Base-by-base conservation (phyloP, 2,888 invertebrate genomes). In the Ariolimax columbianus region DNA sequence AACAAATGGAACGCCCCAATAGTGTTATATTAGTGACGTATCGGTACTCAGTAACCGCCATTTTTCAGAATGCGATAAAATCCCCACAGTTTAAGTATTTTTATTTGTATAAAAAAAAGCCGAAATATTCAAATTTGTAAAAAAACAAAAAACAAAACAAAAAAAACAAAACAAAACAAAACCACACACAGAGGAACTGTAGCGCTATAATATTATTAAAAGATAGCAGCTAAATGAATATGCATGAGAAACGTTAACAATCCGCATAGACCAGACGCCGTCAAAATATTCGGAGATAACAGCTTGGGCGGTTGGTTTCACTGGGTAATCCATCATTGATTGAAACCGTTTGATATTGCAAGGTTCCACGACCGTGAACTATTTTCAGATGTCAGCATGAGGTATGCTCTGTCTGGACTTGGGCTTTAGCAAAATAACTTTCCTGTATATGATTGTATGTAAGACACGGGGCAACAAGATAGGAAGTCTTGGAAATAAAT, bases 321-420 rank as follows among this genome's bases (percentile, higher is more conserved):
- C n/a, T 38, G 0, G 3, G 40, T 40, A 40, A 72, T 72, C 72
- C 40, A 72, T 72, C 72, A 72, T n/a, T 40, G 40, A 19, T 26
- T 40, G 40, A 40, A 40, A 40, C 26, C 26, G 26, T 40, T 26
- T 72, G 38, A 72, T 72, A 40, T 72, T 72, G 2, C 3, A 14
- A 70, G 36, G 70, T 38, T 72, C 3, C 7, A 40, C 19, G 23
- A 23, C 11, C 4, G 2, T 40, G 40, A 23, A 26, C 6, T 72
- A 40, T 72, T 72, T 38, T 72, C 19, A n/a, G n/a, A 23, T 72
- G 40, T 72, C 72, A 72, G 23, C 72, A 40, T 19, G 72, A 72
- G 72, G 72, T 72, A 23, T 40, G 40, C n/a, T n/a, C n/a, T 40
- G 72, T 26, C 23, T 40, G 26, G 26, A 63, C 7, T 9, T 63